Evolutionary conservation across 2,888 invertebrate species (phyloP).

Genomic region (Thymelicus sylvestris): DNA sequence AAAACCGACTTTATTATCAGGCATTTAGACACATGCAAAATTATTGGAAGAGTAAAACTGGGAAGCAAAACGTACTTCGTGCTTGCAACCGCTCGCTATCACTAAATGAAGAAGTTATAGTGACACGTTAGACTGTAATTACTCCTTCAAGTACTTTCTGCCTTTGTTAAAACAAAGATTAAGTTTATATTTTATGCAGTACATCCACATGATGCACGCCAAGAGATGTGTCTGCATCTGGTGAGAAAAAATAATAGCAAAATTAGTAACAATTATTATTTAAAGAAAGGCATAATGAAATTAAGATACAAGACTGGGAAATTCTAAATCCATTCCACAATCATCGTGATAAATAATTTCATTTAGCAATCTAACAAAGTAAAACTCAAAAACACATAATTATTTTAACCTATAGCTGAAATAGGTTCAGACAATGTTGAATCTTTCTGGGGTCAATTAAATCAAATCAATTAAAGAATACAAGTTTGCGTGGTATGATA

Average conservation of each 20-base stretch:
- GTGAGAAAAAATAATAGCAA: neutral
- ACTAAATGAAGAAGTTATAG: slow-evolving; percentile 36
- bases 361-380: too few species aligned
- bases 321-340: too few species aligned
- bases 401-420: too few species aligned
- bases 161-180: slow-evolving; percentile 13
- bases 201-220: neutral
- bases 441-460: too few species aligned
- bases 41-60: neutral
- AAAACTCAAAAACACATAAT: too few species aligned
- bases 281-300: too few species aligned
- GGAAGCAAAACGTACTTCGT: slow-evolving; percentile 26
- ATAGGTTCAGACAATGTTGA: too few species aligned
- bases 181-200: slow-evolving; percentile 2
- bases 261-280: too few species aligned
- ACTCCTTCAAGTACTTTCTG: slow-evolving; percentile 14
- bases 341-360: too few species aligned
- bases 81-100: slow-evolving; percentile 29
- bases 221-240: neutral
- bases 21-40: neutral
- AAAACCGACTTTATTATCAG: slow-evolving; percentile 37
- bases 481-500: neutral
- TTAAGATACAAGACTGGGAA: neutral
- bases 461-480: too few species aligned
- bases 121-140: slow-evolving; percentile 32